Evolutionary conservation across 2,888 invertebrate species (phyloP), one percentile per base, ranked within the genome.

Genomic region (Lutraria lutraria): DNA sequence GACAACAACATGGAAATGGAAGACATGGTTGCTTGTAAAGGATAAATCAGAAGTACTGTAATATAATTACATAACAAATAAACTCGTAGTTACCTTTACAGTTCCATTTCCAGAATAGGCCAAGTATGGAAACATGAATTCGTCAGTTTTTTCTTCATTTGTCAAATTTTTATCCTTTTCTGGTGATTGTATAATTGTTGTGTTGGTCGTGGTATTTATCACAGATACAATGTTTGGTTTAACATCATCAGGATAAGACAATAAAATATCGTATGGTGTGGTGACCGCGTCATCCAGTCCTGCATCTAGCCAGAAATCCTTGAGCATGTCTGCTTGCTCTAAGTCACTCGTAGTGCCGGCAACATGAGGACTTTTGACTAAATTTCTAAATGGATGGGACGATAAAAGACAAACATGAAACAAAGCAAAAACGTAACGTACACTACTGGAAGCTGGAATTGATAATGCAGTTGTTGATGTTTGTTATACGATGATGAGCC

Each of bases 71-170:
- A 43, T 43, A 8, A 43, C 8, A 43, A 43, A 43, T 43, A 8
- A 43, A 43, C 8, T 2, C 8, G 43, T 43, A 43, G 85, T 53
- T 85, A 92, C 92, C 52, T 13, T 60, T 29, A 93, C 94, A 53
- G 88, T 93, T 56, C 95, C 95, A 34, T 94, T 92, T 15, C 94
- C 93, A 12, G 96, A 95, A 91, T 95, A 96, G 15, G 95, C 95
- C 76, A 95, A 94, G 89, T 94, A 96, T 6, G 95, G 95, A 81
- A 88, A 92, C 19, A 94, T 95, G 25, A 95, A 93, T 25, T 94
- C 94, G 83, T 94, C 93, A 13, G 93, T 89, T 31, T 94, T 91
- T 72, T 95, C 94, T 82, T 94, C 93, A 53, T 92, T 93, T n/a
- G 94, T 90, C 72, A 96, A 90, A 52, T 94, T 90, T 52, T 88